These are phyloP conservation scores for Neogale vison DNA, from an alignment of 2,113 vertebrate species.

Conservation along the genomic window DNA sequence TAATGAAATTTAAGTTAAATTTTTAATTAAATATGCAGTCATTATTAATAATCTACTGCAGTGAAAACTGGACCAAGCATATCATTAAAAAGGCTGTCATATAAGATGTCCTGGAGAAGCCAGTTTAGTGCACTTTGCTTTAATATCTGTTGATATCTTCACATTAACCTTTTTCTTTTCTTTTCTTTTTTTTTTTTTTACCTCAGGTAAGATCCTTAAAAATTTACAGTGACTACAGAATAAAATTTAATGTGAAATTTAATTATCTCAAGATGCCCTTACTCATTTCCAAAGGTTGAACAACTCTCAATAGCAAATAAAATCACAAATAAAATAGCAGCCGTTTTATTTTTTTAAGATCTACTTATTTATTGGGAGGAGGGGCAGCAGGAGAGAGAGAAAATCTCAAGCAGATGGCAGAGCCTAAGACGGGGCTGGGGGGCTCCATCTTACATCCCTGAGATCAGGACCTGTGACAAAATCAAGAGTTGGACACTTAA, in stretches of 20 bases:
- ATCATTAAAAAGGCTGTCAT: background rate
- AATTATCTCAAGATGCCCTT: background rate
- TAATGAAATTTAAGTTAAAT: background rate
- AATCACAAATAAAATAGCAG: background rate
- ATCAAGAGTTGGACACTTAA: background rate
- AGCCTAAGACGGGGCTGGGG: too few relatives aligned
- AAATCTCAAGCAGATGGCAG: background rate
- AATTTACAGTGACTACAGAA: background rate
- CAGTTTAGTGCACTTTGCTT: background rate
- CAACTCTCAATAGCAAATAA: background rate
- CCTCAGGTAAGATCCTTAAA: slow-evolving; percentile 3
- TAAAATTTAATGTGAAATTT: background rate
- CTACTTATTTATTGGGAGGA: background rate
- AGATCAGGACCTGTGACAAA: background rate
- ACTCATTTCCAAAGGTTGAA: slow-evolving; percentile 16
- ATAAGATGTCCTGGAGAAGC: background rate
- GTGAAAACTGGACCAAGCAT: background rate
- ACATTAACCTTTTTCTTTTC: background rate
- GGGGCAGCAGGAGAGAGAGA: background rate
- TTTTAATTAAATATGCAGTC: background rate
- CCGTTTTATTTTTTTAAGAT: background rate
- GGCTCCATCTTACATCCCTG: background rate
- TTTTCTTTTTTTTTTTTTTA: background rate
- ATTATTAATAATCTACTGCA: background rate
- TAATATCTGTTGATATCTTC: background rate